Percentiles rank a stretch among this genome's conserved stretches.
Conservation (phyloP, 1,140 invertebrate genomes). For the Elysia chlorotica region DNA sequence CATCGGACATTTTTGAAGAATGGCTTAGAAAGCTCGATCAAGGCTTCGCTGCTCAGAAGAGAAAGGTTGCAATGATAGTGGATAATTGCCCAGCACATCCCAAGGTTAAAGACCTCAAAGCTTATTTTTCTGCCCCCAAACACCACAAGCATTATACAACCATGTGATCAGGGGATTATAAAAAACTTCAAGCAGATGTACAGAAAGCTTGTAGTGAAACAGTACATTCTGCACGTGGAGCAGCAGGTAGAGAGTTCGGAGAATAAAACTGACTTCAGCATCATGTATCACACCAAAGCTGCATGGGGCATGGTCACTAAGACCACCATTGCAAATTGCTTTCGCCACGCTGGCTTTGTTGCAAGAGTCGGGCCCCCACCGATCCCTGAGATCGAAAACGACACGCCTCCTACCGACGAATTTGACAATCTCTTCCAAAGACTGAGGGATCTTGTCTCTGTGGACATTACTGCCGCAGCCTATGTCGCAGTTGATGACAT, state of each 20-base stretch:
- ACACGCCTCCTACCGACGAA: not conserved
- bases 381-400: not conserved
- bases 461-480: no score
- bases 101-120: not conserved
- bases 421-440: not conserved
- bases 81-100: constrained; percentile 17
- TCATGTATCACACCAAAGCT: not conserved
- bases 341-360: not conserved
- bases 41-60: not conserved
- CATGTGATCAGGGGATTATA: not conserved
- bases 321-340: not conserved
- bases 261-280: not conserved
- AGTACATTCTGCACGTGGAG: not conserved
- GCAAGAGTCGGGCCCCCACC: not conserved
- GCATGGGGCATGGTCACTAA: not conserved
- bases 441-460: not conserved
- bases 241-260: not conserved
- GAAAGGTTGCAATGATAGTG: not conserved
- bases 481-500: no score
- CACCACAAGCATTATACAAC: not conserved
- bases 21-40: constrained; percentile 6
- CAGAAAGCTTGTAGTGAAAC: not conserved
- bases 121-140: not conserved
- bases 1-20: constrained; percentile 1
- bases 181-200: not conserved